Evolutionary conservation across 30 jellyfish, hydroid and myxozoan genomes (phyloP), one percentile per base, ranked within the genome.

Genomic region (Clytia hemisphaerica): DNA sequence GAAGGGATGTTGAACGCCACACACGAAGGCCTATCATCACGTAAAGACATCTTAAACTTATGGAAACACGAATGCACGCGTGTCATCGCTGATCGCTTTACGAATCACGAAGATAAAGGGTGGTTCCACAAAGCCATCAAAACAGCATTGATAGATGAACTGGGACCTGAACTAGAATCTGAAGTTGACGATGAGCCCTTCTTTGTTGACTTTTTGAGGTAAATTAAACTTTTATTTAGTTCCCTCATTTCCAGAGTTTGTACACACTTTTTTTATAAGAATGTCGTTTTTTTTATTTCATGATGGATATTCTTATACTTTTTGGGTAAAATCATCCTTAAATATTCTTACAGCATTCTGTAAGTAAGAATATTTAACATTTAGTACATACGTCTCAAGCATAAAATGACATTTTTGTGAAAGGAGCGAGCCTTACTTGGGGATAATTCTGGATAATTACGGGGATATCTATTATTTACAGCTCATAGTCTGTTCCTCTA

Each of bases 1-100:
- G 97, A 88, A 88, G 97, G 97, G 21, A 88, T 88, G 97, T 76
- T 88, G 72, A 79, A 88, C 33, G 88, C 71, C 3, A 54, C 79
- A 16, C 71, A 74, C 7, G 93, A 79, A 2, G 85, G 67, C 16
- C 40, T 76, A 16, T 31, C 35, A 15, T 51, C 76, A 21, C 82
- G 47, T n/a, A 44, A 47, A 9, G 67, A 59, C 7, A 25, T 70
- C 4, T 80, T 88, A 1, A 92, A 93, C n/a, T 38, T 88, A 24
- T 88, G 97, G 97, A 65, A 82, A 44, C 85, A 73, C 70, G 97
- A 88, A 53, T 79, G 94, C 58, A 54, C 94, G 10, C 67, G 97
- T 14, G 97, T 88, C 14, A 88, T 88, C 24, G 94, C 97, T 10
- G 97, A 88, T 47, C 70, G 97, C 42, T 88, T 88, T 42, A 81